phyloP scores from a whole-genome alignment of 2,113 vertebrate species.

The Ophthalmolycus amberensis region DNA sequence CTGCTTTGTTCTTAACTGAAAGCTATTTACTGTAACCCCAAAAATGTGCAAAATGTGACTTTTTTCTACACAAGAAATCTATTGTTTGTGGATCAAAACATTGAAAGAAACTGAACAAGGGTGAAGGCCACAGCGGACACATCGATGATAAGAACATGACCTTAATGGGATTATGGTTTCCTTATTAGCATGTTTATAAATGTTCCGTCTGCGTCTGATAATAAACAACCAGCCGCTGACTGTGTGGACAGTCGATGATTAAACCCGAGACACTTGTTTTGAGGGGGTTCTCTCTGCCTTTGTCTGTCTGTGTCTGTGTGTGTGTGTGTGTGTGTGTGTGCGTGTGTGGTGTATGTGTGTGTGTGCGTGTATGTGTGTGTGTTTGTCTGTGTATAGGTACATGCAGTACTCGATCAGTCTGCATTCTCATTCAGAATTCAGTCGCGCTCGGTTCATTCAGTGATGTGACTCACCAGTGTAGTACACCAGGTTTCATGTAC shows the following conservation, averaged over 20 bases:
- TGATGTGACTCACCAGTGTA: slow-evolving; percentile 46
- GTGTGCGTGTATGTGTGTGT: not conserved
- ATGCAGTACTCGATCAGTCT: slow-evolving; percentile 8
- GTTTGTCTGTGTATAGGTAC: not conserved
- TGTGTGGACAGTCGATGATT: not conserved
- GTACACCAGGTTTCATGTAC: slow-evolving; percentile 6
- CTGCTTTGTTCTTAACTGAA: not conserved
- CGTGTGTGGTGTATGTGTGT: not conserved
- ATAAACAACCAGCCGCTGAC: slow-evolving; percentile 7
- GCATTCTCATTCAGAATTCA: not conserved
- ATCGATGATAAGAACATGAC: not conserved
- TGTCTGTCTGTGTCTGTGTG: not conserved
- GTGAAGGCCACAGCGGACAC: not conserved
- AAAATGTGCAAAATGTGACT: not conserved
- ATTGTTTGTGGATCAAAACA: not conserved
- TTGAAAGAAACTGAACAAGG: not conserved
- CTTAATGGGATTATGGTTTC: not conserved
- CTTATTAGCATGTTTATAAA: slow-evolving; percentile 18
- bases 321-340: slow-evolving; percentile 5
- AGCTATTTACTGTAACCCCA: not conserved
- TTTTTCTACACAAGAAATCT: not conserved
- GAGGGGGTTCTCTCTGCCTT: too few relatives aligned
- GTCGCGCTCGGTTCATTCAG: slow-evolving; percentile 48
- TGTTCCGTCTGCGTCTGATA: not conserved
- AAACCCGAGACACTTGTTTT: slow-evolving; percentile 6